Evolutionary conservation across 1,140 invertebrate genomes (phyloP), one percentile per base, ranked within the genome.

Genomic region (Aradophagus sp.): DNA sequence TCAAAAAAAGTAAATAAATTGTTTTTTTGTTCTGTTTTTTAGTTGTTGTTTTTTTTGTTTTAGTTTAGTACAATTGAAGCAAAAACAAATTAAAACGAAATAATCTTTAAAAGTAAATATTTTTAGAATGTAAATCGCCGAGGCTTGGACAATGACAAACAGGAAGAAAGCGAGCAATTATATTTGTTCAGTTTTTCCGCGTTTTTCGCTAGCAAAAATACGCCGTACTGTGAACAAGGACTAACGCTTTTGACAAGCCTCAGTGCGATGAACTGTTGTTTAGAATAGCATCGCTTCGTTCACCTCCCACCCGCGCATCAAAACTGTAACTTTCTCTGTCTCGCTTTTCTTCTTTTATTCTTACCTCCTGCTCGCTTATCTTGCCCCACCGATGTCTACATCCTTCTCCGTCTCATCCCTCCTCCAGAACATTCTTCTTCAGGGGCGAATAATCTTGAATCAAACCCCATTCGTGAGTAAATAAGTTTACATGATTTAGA

Each of bases 211-310:
- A n/a, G n/a, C n/a, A n/a, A n/a, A n/a, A 23, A 23, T 31, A 31
- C 10, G 15, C n/a, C 14, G 10, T 59, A 59, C 8, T 19, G 15
- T 20, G 47, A 48, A 55, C 48, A 71, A 71, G 59, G 58, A 70
- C 67, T 71, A 42, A 48, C 26, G 53, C 55, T 71, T 71, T 65
- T 65, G 68, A 71, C 68, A 65, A 63, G 45, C 59, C 47, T 58
- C 68, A 39, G 68, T 71, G 48, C 68, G 68, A 71, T 71, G 68
- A 71, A 71, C 68, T 52, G 61, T 71, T 71, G 68, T 72, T 72
- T 72, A 72, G 68, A 72, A 72, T 66, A 72, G 61, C 27, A 47
- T 56, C 48, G 26, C 38, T 66, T 61, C 42, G 26, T 59, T 55
- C 61, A 52, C 48, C 55, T 72, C 68, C 44, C 68, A 56, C 68